Evolutionary conservation across 2,113 vertebrate genomes (phyloP).

Genomic region (Aplodontia rufa): DNA sequence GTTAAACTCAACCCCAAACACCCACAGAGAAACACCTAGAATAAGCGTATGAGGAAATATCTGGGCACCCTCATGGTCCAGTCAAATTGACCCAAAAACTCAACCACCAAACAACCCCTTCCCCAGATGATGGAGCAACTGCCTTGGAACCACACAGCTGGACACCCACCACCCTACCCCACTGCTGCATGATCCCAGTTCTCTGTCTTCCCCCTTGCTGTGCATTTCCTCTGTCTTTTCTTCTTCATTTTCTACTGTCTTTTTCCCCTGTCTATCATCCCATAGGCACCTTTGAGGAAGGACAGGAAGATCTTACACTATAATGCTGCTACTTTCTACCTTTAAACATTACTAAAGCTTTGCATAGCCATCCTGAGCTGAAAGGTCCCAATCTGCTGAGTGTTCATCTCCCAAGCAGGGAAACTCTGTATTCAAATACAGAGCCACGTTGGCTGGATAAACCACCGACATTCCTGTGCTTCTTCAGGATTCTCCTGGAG

Average conservation of each 20-base stretch:
- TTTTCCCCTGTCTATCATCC: not conserved
- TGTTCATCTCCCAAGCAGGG: not conserved
- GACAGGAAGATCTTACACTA: not conserved
- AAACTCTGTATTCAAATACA: not conserved
- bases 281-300: not conserved
- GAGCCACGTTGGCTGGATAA: not conserved
- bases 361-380: not conserved
- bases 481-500: not conserved
- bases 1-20: not conserved
- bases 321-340: rapidly evolving
- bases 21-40: not conserved
- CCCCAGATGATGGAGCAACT: not conserved
- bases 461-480: not conserved
- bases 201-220: not conserved
- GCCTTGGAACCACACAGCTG: rapidly evolving
- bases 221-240: not conserved
- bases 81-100: not conserved
- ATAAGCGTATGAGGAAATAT: not conserved
- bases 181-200: not conserved
- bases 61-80: not conserved
- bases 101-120: not conserved
- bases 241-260: not conserved
- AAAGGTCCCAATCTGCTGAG: rapidly evolving
- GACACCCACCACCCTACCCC: rapidly evolving
- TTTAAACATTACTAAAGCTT: not conserved